phyloP scores from a whole-genome alignment of 2,797 vertebrate genomes.

The Tadarida brasiliensis region DNA sequence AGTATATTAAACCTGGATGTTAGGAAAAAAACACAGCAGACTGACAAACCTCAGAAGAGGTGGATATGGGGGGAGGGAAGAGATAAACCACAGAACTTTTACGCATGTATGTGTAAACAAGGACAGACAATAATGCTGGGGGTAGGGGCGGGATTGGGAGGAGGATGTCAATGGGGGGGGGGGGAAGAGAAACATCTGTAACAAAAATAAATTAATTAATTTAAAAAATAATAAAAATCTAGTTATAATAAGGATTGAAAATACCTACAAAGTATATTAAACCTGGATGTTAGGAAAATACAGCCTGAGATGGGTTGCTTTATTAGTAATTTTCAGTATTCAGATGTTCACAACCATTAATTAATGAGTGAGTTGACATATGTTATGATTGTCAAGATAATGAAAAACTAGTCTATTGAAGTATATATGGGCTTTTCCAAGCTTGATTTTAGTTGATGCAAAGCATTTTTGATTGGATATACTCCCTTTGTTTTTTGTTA shows the following conservation, averaged over 20 bases:
- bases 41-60: too few relatives aligned
- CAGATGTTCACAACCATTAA: background rate
- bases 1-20: background rate
- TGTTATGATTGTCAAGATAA: background rate
- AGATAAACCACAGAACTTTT: too few relatives aligned
- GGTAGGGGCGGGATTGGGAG: too few relatives aligned
- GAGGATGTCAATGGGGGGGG: too few relatives aligned
- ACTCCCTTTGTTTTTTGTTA: background rate
- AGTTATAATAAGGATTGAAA: background rate
- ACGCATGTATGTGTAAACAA: too few relatives aligned
- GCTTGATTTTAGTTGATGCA: background rate
- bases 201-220: too few relatives aligned
- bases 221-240: background rate
- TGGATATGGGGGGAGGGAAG: too few relatives aligned
- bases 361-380: background rate
- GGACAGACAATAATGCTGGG: too few relatives aligned
- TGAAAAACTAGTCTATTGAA: background rate
- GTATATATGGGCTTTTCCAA: background rate
- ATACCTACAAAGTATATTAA: background rate
- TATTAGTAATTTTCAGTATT: constrained; percentile 3
- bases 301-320: background rate
- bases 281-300: background rate
- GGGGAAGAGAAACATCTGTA: too few relatives aligned
- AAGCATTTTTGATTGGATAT: background rate
- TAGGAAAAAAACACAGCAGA: too few relatives aligned